Evolutionary conservation across 2,797 vertebrate genomes (phyloP).

Genomic region (Sus cebifrons): DNA sequence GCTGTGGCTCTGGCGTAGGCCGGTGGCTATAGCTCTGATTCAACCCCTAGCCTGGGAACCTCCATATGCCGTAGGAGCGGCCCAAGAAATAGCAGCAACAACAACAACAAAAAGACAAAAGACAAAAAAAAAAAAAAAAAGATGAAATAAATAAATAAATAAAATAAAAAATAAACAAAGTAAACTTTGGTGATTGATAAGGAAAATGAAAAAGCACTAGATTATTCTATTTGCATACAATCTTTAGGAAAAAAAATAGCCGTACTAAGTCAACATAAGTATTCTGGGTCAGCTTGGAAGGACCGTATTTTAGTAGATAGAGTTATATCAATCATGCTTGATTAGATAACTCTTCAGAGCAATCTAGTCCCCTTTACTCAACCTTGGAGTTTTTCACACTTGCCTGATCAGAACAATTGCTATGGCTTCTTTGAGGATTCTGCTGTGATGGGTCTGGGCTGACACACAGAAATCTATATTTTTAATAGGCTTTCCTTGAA

Average conservation of each 20-base stretch:
- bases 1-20: no score
- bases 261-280: neutral
- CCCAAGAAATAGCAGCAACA: no score
- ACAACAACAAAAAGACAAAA: no score
- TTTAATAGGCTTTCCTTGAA: neutral
- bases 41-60: no score
- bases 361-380: neutral
- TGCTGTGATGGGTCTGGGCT: neutral
- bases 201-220: neutral
- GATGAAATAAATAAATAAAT: no score
- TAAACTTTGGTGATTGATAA: neutral
- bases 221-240: neutral
- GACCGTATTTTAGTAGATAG: neutral
- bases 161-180: no score
- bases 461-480: neutral
- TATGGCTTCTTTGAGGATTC: constrained; percentile 12
- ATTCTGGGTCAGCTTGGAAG: neutral
- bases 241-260: neutral
- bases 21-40: no score
- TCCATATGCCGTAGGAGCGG: no score
- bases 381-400: neutral
- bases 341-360: neutral
- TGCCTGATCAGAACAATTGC: neutral
- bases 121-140: no score
- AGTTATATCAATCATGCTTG: neutral